Base-by-base conservation (phyloP, 2,113 vertebrate genomes). In the Rallus limicola region DNA sequence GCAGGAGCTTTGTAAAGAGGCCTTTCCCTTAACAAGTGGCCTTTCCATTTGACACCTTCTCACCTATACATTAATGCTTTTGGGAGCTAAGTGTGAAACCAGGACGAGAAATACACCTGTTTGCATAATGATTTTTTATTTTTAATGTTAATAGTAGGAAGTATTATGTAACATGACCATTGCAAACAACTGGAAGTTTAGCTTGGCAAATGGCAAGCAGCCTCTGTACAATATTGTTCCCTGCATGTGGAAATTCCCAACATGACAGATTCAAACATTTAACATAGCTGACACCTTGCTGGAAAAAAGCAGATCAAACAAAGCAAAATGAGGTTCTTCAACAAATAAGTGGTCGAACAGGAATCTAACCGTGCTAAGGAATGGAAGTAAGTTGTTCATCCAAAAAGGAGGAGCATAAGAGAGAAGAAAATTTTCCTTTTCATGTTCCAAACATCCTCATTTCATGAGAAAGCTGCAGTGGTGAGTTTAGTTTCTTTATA, bases 41-140 rank as follows among this genome's bases (percentile, higher is more conserved):
- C 88, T 95, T 91, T 68, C 64, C 19, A 55, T 78, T 86, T 90
- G 59, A 60, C 79, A 88, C 50, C n/a, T 96, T 96, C 92, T 96
- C 95, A 92, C 92, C 56, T 89, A 55, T 25, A 69, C 1, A 1
- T 28, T 91, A 97, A 95, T 36, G 58, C 75, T 91, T 90, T 90
- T 79, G 92, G 90, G 93, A 95, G 23, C n/a, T 83, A 90, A 34
- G 86, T 94, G 95, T 96, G 92, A 97, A 95, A 96, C 92, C 85
- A 88, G 85, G 85, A 85, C 70, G 65, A 96, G 79, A 88, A 90
- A 76, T 85, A n/a, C 83, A 97, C 90, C 94, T 95, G 83, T 91
- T 96, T 93, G 81, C 86, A 36, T 19, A 91, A 62, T 8, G 76
- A 58, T 36, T 48, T 21, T 21, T 19, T 46, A 6, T 90, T 95